Base-by-base conservation (phyloP, 2,113 vertebrate genomes). In the Oophaga pumilio region DNA sequence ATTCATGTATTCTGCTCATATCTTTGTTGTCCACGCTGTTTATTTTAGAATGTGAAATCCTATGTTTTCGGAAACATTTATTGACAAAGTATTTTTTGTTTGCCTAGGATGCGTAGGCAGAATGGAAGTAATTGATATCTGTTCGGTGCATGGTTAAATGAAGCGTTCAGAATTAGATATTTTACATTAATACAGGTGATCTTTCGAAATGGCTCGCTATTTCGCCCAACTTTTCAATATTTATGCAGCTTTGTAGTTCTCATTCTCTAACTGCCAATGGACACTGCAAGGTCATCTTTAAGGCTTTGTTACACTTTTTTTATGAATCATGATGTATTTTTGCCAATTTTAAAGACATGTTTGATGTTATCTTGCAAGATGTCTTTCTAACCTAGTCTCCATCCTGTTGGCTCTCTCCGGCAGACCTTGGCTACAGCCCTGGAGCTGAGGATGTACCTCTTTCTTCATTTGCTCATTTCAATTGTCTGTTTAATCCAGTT, bases 331-430 rank as follows among this genome's bases (percentile, higher is more conserved):
- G 28, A 33, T 64, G 59, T 64, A 82, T 20, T 20, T 64, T 62
- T 82, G 59, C 79, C 28, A 64, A 77, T 77, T 77, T 52, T 50
- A 77, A 77, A 82, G 79, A 22, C 79, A 64, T 43, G 79, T 64
- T 82, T 82, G 22, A 77, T 77, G 15, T 82, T 33, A 62, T 82
- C 28, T 43, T n/a, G 59, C 76, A 57, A 79, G 76, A 77, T 77
- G 50, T 53, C 66, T 69, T 74, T 20, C 33, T 74, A 74, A 74
- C 33, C 33, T 22, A 74, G 71, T 50, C 71, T 22, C 33, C 71
- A 74, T 74, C 71, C 71, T 74, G 71, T 74, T 49, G 71, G 71
- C 50, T 74, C 71, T 74, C 43, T 12, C 33, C 71, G 1, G 33
- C 43, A 74, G 33, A 43, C 71, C 33, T 74, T 74, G 71, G 71